Conservation (phyloP, 1,140 invertebrate species). For the Schlechtendalia chinensis region DNA sequence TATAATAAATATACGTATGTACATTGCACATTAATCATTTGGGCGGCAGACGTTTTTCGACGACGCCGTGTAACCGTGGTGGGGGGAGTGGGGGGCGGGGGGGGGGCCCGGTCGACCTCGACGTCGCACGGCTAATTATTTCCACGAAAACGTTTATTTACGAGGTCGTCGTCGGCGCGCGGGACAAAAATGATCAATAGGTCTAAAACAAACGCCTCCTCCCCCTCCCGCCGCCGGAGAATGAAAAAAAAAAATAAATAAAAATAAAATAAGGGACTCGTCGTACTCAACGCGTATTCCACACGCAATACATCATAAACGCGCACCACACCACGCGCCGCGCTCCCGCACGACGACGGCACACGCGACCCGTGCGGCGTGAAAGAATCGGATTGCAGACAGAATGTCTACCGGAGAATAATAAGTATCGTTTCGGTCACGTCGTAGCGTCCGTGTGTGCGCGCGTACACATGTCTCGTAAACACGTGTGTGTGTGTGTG, state of each 20-base stretch:
- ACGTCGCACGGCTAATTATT: conserved; percentile 18
- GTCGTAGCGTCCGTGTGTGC: background rate
- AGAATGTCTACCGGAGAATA: conserved; percentile 3
- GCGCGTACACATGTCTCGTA: background rate
- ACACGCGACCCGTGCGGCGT: background rate
- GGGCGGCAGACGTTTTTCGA: background rate
- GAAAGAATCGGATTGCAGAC: conserved; percentile 32
- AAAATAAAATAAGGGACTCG: background rate
- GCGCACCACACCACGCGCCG: too few species aligned
- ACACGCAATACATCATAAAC: background rate
- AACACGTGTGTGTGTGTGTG: background rate
- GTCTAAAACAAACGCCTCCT: background rate
- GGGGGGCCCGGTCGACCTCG: too few species aligned
- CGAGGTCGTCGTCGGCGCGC: background rate
- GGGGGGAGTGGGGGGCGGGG: too few species aligned
- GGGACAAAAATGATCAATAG: conserved; percentile 21
- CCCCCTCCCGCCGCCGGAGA: too few species aligned
- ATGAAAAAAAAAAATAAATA: too few species aligned
- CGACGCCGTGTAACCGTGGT: too few species aligned
- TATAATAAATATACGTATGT: too few species aligned
- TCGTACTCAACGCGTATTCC: background rate
- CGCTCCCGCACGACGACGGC: background rate
- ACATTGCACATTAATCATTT: background rate
- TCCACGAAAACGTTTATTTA: conserved; percentile 40
- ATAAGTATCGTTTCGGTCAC: conserved; percentile 41